Conservation (phyloP, 2,888 invertebrate species). For the Euphydryas editha region DNA sequence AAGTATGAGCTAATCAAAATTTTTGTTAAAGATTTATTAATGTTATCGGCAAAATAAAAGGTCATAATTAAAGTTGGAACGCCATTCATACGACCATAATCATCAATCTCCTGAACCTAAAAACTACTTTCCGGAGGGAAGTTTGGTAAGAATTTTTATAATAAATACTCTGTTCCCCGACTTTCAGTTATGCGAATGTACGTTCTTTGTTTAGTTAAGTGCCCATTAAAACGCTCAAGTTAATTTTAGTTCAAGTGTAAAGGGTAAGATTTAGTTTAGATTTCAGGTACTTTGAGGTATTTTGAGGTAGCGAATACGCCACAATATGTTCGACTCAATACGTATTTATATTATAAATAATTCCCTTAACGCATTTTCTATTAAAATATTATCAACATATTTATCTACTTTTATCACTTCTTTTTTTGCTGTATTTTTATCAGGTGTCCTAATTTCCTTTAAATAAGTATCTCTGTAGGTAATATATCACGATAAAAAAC, state of each 20-base stretch:
- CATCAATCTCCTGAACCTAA: conserved; percentile 50
- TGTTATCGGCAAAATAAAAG: conserved; percentile 45
- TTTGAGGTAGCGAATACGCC: neutral
- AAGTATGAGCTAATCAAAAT: conserved; percentile 42
- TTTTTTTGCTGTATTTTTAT: neutral
- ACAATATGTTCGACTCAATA: neutral
- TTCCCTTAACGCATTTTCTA: neutral
- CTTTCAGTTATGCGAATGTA: conserved; percentile 34
- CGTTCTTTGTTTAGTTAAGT: conserved; percentile 36
- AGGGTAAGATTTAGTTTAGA: conserved; percentile 10
- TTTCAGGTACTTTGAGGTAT: conserved; percentile 9
- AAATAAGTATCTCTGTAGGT: conserved; percentile 27
- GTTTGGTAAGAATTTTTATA: conserved; percentile 46
- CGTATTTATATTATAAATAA: neutral
- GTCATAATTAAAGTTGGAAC: conserved; percentile 50
- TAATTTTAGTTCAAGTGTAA: conserved; percentile 24
- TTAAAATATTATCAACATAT: neutral
- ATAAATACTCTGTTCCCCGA: conserved; percentile 37
- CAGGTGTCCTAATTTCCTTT: conserved; percentile 26
- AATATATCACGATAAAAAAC: conserved; percentile 47
- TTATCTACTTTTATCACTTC: too few species aligned
- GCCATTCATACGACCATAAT: conserved; percentile 49
- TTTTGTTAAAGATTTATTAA: conserved; percentile 45
- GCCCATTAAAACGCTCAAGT: conserved; percentile 35
- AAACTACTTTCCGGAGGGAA: conserved; percentile 44